A percentile compares a stretch with the other conserved stretches of the same genome.
Conservation (phyloP, 2,113 vertebrate genomes). For the Egretta garzetta region DNA sequence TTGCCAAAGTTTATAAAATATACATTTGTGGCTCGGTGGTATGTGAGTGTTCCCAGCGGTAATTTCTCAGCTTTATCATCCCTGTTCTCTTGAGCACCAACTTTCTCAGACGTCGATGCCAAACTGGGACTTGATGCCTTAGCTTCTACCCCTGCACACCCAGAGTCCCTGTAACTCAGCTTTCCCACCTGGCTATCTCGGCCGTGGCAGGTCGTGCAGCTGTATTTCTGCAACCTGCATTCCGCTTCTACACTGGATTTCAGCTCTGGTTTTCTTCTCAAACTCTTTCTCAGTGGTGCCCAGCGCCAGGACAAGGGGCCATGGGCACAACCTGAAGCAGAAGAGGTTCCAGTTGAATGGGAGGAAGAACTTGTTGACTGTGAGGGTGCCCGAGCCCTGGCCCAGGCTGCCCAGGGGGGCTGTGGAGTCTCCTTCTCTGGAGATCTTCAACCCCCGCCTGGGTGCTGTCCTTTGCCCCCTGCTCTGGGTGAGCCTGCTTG, state of each 20-base stretch:
- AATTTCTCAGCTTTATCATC: background rate
- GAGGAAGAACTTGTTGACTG: too few species aligned
- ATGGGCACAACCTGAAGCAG: too few species aligned
- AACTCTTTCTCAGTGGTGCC: too few species aligned
- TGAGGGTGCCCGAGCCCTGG: too few species aligned
- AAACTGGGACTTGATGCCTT: background rate
- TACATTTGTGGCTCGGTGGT: background rate
- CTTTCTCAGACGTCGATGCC: background rate
- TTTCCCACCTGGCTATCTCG: background rate
- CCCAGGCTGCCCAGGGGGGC: too few species aligned
- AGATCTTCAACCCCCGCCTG: too few species aligned
- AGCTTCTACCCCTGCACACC: background rate
- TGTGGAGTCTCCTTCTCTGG: too few species aligned
- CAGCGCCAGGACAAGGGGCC: too few species aligned
- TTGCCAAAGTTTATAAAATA: background rate
- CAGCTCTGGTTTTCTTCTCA: background rate
- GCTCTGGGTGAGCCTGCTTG: too few species aligned
- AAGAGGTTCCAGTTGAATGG: too few species aligned
- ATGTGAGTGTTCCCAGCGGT: background rate
- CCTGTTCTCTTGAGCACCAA: background rate
- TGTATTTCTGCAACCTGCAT: background rate
- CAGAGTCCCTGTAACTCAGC: background rate
- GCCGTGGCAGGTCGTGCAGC: background rate
- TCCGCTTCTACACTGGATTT: background rate
- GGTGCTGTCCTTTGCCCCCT: too few species aligned